Percentiles rank a stretch among this genome's conserved stretches.
Evolutionary conservation across 2,888 invertebrate species (phyloP).

Genomic region (Scaptomyza flava): DNA sequence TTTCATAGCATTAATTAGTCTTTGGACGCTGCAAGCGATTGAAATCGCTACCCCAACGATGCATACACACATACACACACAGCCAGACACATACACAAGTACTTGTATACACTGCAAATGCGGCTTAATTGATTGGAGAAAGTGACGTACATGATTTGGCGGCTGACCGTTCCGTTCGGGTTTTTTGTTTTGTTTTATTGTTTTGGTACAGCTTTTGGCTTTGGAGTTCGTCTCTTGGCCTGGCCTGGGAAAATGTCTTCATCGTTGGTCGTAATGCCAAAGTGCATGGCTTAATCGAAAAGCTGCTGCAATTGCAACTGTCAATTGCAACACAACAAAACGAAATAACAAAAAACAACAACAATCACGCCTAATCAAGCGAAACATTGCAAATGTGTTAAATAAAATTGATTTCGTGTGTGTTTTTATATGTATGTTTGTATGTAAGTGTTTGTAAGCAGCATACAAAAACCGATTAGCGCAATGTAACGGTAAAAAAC

Average conservation of each 20-base stretch:
- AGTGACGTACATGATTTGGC: constrained; percentile 66
- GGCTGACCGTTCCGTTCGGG: constrained; percentile 44
- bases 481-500: constrained; percentile 38
- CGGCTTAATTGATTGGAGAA: constrained; percentile 76
- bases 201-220: background rate
- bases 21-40: constrained; percentile 53
- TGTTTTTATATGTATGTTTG: constrained; percentile 23
- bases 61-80: constrained; percentile 5
- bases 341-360: constrained; percentile 12
- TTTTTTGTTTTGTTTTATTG: background rate
- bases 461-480: constrained; percentile 1
- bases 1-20: constrained; percentile 71
- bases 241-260: constrained; percentile 70
- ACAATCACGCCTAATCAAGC: constrained; percentile 42
- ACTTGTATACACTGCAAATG: constrained; percentile 44
- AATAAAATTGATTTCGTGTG: constrained; percentile 39
- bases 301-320: constrained; percentile 34
- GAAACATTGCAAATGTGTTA: constrained; percentile 51
- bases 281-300: constrained; percentile 45
- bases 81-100: constrained; percentile 18
- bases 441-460: background rate
- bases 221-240: constrained; percentile 1
- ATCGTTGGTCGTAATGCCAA: constrained; percentile 49
- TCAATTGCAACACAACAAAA: constrained; percentile 48
- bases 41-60: constrained; percentile 53